Percentiles rank a stretch among this genome's conserved stretches.
These are phyloP conservation scores for Phenacoccus solenopsis DNA, from an alignment of 1,140 invertebrate species.

Conservation along the genomic window DNA sequence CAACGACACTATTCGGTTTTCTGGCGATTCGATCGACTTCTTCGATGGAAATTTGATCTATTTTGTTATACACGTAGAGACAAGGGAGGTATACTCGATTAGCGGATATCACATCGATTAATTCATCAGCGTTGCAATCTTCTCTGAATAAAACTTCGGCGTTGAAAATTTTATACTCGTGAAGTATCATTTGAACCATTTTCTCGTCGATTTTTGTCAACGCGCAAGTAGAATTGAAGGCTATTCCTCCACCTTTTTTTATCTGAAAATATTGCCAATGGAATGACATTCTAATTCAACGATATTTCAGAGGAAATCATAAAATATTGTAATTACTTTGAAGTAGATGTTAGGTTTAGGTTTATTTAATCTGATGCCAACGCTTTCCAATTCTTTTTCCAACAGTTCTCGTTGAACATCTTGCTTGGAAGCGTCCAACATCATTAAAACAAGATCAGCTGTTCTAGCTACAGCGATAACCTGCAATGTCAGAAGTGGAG, in stretches of 20 bases:
- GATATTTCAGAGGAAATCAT: background rate
- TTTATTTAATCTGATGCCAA: constrained; percentile 91
- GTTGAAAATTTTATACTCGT: constrained; percentile 99
- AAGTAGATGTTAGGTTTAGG: constrained; percentile 94
- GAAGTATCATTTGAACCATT: constrained; percentile 93
- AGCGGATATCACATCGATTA: constrained; percentile 97
- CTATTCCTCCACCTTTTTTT: constrained; percentile 95
- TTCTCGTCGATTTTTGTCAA: constrained; percentile 93
- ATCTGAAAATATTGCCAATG: too few relatives aligned
- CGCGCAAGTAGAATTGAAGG: constrained; percentile 93
- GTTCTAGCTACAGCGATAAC: constrained; percentile 95
- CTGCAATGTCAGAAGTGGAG: constrained; percentile 34
- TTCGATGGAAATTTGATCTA: constrained; percentile 98
- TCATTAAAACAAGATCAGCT: constrained; percentile 94
- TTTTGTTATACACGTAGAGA: constrained; percentile 98
- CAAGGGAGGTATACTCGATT: constrained; percentile 96
- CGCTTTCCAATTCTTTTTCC: constrained; percentile 88
- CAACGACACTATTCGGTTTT: constrained; percentile 80
- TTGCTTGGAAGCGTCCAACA: constrained; percentile 95
- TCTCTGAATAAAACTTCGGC: constrained; percentile 94
- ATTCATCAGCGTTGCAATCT: constrained; percentile 88
- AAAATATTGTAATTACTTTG: constrained; percentile 49
- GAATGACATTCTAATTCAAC: background rate
- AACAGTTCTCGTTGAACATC: constrained; percentile 82
- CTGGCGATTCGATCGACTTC: constrained; percentile 92